A percentile compares a stretch with the other conserved stretches of the same genome.
phyloP scores from a whole-genome alignment of 2,888 invertebrate species.

The Eupithecia exiguata region DNA sequence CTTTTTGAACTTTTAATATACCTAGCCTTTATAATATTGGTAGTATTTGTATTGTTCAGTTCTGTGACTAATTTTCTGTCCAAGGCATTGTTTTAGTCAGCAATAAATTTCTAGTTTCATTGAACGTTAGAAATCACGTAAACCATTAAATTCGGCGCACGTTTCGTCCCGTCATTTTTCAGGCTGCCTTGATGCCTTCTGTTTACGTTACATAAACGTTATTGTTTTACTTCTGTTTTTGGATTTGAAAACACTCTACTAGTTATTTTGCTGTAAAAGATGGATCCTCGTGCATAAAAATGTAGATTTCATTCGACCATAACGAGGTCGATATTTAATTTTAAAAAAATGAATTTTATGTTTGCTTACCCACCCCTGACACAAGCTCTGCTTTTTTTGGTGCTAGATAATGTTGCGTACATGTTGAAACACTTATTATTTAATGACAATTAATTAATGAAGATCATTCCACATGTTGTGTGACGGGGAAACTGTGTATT shows the following conservation, averaged over 20 bases:
- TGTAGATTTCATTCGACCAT: neutral
- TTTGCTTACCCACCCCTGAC: neutral
- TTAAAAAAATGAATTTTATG: no score
- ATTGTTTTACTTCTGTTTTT: slow-evolving; percentile 15
- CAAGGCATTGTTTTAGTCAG: neutral
- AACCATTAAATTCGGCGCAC: slow-evolving; percentile 29
- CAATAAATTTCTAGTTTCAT: slow-evolving; percentile 8
- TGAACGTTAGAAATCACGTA: slow-evolving; percentile 12
- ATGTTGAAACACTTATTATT: no score
- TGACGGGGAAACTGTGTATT: no score
- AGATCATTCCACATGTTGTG: no score
- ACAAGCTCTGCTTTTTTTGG: neutral
- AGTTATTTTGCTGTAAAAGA: neutral
- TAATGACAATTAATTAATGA: no score
- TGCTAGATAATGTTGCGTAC: neutral
- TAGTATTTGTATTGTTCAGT: no score
- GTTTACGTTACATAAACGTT: slow-evolving; percentile 29
- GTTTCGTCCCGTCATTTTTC: slow-evolving; percentile 33
- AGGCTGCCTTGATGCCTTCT: slow-evolving; percentile 31
- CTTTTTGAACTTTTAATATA: neutral
- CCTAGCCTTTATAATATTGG: neutral
- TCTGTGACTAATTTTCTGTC: neutral
- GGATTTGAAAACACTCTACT: neutral
- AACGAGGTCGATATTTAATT: neutral
- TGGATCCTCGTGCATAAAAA: neutral